Base-by-base conservation (phyloP, 2,888 invertebrate species). In the Nemurella pictetii region DNA sequence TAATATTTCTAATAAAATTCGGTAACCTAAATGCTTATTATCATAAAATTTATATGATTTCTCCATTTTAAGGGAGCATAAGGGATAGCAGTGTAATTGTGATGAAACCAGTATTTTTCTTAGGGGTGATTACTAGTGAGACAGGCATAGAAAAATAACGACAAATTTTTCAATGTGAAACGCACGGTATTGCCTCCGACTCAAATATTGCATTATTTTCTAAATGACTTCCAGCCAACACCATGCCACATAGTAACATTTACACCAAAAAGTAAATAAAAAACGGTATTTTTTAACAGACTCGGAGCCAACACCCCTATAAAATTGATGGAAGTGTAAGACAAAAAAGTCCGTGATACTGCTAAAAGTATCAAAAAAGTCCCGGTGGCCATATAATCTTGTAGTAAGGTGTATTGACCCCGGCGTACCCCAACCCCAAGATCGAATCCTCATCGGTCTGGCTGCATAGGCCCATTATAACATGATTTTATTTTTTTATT, bases 401-500 rank as follows among this genome's bases (percentile, higher is more conserved):
- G 28, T 36, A 7, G 7, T 9, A 75, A 75, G 28, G 75, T 75
- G 75, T 75, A 75, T 75, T 75, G 75, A 75, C 75, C 75, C 75
- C 75, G 26, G 2, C 25, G 28, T 75, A 25, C 75, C 75, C 27
- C 75, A 75, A 4, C 75, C 75, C 75, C 26, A 9, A 26, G 27
- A 75, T 75, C 26, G 4, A 25, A 75, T 28, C 7, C 75, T 75
- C n/a, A n/a, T n/a, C n/a, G n/a, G n/a, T n/a, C 75, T 75, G 0
- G 26, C 75, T n/a, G 75, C 15, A 1, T 12, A 55, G 55, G 26
- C 75, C 75, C 28, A 75, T 75, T 75, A 75, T 75, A 75, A 26
- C 26, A 75, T 75, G 12, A 75, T 75, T 75, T 75, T 75, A 75
- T 75, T 75, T 75, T 75, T 75, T 75, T 75, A 75, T 75, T 75